Conservation (phyloP, 2,113 vertebrate species). For the Malurus melanocephalus region DNA sequence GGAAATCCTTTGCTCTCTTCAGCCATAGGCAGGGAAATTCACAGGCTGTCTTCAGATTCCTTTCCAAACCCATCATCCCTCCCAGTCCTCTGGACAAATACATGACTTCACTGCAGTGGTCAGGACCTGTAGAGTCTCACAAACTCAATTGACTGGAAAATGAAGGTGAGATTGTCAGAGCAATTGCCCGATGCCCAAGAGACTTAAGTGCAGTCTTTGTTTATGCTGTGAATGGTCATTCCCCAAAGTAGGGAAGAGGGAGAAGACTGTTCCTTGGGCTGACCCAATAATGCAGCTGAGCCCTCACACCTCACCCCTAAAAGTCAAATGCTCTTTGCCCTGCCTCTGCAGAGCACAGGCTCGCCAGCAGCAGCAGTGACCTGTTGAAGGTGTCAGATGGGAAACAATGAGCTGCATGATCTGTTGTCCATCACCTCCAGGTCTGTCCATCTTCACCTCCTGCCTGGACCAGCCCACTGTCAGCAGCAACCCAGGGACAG, state of each 20-base stretch:
- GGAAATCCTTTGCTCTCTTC: background rate
- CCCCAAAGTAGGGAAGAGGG: background rate
- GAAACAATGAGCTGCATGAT: fast-evolving
- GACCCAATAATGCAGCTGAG: background rate
- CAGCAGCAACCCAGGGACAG: fast-evolving
- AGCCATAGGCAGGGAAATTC: background rate
- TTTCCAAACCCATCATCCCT: background rate
- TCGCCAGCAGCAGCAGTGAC: fast-evolving
- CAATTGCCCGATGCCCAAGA: background rate
- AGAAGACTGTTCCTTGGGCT: background rate
- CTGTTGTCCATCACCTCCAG: background rate
- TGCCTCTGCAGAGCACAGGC: fast-evolving
- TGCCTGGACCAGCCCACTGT: fast-evolving
- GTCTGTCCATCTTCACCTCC: background rate
- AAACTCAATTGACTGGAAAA: background rate
- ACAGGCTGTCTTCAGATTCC: background rate
- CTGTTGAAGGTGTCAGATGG: background rate
- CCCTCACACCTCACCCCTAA: background rate
- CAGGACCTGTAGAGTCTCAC: background rate
- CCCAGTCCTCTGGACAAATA: background rate
- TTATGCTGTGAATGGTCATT: background rate
- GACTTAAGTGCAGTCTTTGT: background rate
- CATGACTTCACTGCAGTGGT: background rate
- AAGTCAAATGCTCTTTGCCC: background rate
- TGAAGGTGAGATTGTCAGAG: background rate